Base-by-base conservation (phyloP, 1,140 invertebrate genomes). In the Epicauta chinensis region DNA sequence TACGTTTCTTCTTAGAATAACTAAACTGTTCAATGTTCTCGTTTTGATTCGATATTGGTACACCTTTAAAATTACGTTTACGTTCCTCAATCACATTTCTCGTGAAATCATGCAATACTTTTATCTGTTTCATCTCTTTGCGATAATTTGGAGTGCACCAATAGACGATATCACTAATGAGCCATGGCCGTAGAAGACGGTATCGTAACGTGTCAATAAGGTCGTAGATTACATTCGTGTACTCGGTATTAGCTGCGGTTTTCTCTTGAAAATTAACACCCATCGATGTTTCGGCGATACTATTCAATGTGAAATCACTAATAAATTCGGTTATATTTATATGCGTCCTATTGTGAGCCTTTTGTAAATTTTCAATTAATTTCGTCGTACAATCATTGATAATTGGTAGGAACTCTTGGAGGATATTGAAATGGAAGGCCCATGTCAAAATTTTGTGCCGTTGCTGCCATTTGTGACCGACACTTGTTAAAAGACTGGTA, bases 391-490 rank as follows among this genome's bases (percentile, higher is more conserved):
- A 81, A 50, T 82, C 75, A 56, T 82, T 79, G 64, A 89, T 84
- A 2, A 86, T 73, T 5, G 77, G 73, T 3, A 87, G 48, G 62
- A 88, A 89, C 56, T 84, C 78, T 52, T 87, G 77, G 1, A 89
- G 67, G 45, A 89, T 87, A 46, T 78, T 78, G 63, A 87, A 87
- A 65, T 89, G 87, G 61, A 89, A 88, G 0, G 84, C 79, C 7
- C 86, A 86, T 2, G 87, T 89, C 4, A 90, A 60, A 31, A 88
- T 70, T 69, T 83, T 86, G 16, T 87, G 66, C 46, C 84, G 65
- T 0, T 47, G 58, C 16, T 76, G 73, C 87, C 87, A 89, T 70
- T 86, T 84, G 0, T 58, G 58, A 15, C 82, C 82, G 14, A 15
- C 11, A 16, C 46, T 49, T 11, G 46, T 49, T 17, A 49, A 16